Evolutionary conservation across 2,797 vertebrate genomes (phyloP), one percentile per base, ranked within the genome.

Genomic region (Squalus acanthias): DNA sequence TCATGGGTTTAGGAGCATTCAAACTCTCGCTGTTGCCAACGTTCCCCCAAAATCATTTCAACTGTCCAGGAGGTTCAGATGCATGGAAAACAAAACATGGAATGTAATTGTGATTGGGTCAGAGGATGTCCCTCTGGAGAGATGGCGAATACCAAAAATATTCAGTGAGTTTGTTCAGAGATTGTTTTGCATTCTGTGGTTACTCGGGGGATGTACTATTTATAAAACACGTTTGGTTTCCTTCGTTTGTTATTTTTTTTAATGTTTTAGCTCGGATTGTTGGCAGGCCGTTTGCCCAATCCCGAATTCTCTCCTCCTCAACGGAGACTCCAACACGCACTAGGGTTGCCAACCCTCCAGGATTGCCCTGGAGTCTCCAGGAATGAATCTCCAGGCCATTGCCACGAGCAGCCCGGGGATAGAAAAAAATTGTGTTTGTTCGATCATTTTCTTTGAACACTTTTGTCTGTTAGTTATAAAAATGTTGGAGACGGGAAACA

Each of bases 171-270:
- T 93, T 93, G 91, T 93, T 93, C 65, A 93, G 91, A 93, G n/a
- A 69, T 93, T 93, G 91, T 93, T 93, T 93, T 93, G 91, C 91
- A 93, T 93, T 93, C 91, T 93, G 91, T 3, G 91, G 91, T 69
- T 93, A 46, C 91, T 93, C 91, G 22, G 91, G 82, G 63, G 39
- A 69, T 69, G 91, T 67, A 69, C 91, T 93, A 93, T 93, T 93
- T 69, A 93, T 93, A 24, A 69, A 93, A 93, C 91, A 93, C 63
- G 67, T 93, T 93, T 69, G 65, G 91, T 93, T 69, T 93, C 91
- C 91, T 93, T 93, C 67, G 46, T 69, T 93, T 69, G 91, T 93
- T 63, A 91, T 63, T 93, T 93, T 93, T 93, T 93, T 93, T 22
- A 69, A 93, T 24, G 91, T 26, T 69, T 69, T 46, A 69, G 91